These are phyloP conservation scores for Aulostomus chinensis DNA, from an alignment of 2,797 vertebrate species.

Conservation along the genomic window DNA sequence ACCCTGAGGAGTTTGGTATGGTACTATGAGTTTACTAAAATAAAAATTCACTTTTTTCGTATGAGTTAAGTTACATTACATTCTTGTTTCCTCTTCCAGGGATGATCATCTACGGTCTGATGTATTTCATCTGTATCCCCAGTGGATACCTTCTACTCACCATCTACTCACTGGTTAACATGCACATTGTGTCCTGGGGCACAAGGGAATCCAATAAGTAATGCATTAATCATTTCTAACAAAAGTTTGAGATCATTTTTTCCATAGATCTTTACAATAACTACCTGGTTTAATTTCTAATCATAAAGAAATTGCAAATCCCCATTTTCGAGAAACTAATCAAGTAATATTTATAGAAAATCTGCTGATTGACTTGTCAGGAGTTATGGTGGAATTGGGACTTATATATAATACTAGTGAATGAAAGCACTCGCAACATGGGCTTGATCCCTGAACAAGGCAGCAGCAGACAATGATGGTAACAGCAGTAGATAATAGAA, in stretches of 20 bases:
- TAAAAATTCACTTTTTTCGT: constrained; percentile 1
- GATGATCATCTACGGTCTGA: constrained; percentile 79
- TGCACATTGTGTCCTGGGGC: constrained; percentile 84
- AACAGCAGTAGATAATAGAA: too few species aligned
- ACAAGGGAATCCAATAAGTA: constrained; percentile 82
- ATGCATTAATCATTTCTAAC: constrained; percentile 8
- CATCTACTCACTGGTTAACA: constrained; percentile 87
- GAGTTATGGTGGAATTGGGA: too few species aligned
- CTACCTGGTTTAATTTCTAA: constrained; percentile 3
- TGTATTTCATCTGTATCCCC: constrained; percentile 87
- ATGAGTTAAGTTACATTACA: background rate
- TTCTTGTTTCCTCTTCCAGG: constrained; percentile 38
- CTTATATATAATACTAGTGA: too few species aligned
- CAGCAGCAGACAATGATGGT: too few species aligned
- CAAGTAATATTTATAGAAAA: background rate
- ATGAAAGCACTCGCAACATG: too few species aligned
- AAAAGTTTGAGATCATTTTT: background rate
- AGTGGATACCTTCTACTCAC: constrained; percentile 85
- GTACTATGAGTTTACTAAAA: constrained; percentile 28
- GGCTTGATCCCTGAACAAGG: too few species aligned
- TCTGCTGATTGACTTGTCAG: background rate
- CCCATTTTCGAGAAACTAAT: background rate
- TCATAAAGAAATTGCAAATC: background rate
- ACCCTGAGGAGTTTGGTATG: constrained; percentile 79
- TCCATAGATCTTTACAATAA: background rate